Evolutionary conservation across 2,797 vertebrate species (phyloP).

Genomic region (Podarcis siculus): DNA sequence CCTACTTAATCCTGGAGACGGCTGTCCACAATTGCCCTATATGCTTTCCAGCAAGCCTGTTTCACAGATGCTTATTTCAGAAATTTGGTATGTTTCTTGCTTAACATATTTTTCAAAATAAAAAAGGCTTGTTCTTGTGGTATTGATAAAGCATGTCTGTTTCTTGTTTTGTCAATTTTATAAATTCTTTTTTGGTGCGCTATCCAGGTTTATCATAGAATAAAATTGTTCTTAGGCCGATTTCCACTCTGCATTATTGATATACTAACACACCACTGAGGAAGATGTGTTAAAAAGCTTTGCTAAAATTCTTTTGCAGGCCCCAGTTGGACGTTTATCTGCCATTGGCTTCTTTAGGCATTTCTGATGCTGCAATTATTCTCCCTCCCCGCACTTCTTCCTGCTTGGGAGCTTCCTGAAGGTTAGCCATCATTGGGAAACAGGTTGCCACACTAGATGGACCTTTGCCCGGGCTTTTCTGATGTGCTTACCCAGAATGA

Average conservation of each 20-base stretch:
- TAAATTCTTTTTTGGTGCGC: not conserved
- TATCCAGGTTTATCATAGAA: not conserved
- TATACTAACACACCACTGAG: not conserved
- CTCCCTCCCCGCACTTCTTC: too few species aligned
- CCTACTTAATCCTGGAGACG: not conserved
- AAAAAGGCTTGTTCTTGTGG: not conserved
- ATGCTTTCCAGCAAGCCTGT: not conserved
- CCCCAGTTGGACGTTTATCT: not conserved
- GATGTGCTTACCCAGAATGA: too few species aligned
- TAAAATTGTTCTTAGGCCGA: not conserved
- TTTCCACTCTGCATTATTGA: not conserved
- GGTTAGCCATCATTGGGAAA: not conserved
- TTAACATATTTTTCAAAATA: not conserved
- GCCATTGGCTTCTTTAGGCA: too few species aligned
- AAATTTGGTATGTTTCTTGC: not conserved
- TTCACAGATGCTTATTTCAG: too few species aligned
- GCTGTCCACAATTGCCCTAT: not conserved
- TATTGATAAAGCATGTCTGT: not conserved
- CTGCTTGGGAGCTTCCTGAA: too few species aligned
- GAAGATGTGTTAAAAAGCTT: not conserved
- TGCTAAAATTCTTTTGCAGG: not conserved
- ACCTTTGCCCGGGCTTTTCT: too few species aligned
- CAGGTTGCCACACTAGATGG: not conserved
- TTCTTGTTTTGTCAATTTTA: not conserved
- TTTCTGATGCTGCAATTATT: not conserved